phyloP scores from a whole-genome alignment of 2,888 invertebrate genomes.

The Tenthredo scrophulariae region DNA sequence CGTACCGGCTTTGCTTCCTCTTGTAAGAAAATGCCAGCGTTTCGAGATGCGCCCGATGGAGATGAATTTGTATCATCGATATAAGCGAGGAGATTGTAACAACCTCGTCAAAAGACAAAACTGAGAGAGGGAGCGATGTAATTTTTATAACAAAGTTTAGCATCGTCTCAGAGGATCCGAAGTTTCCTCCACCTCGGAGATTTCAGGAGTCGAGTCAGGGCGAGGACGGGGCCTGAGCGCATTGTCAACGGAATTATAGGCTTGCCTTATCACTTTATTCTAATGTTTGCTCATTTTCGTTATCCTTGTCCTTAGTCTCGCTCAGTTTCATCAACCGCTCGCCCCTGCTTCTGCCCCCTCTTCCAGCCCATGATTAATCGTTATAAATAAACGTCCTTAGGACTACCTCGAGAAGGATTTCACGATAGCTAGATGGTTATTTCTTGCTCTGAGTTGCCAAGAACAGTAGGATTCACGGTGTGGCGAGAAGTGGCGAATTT shows the following conservation, averaged over 20 bases:
- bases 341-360: neutral
- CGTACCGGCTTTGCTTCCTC: constrained; percentile 31
- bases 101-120: constrained; percentile 21
- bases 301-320: constrained; percentile 54
- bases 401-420: constrained; percentile 41
- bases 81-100: constrained; percentile 5
- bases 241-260: constrained; percentile 58
- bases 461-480: neutral
- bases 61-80: constrained; percentile 41
- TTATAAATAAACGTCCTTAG: constrained; percentile 60
- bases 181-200: constrained; percentile 1
- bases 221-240: constrained; percentile 45
- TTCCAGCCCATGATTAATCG: constrained; percentile 59
- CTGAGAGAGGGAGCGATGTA: neutral
- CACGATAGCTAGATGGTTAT: constrained; percentile 33
- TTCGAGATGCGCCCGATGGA: constrained; percentile 39
- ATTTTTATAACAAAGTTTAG: constrained; percentile 34
- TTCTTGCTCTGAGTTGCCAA: constrained; percentile 30
- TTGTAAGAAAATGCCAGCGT: constrained; percentile 31
- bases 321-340: constrained; percentile 51
- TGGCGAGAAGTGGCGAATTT: constrained; percentile 24
- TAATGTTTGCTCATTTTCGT: constrained; percentile 62
- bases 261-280: constrained; percentile 58
- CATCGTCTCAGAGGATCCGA: neutral
- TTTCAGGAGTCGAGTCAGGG: neutral